A percentile compares a stretch with the other conserved stretches of the same genome.
Evolutionary conservation across 2,113 vertebrate genomes (phyloP).

Genomic region (Eolophus roseicapilla): DNA sequence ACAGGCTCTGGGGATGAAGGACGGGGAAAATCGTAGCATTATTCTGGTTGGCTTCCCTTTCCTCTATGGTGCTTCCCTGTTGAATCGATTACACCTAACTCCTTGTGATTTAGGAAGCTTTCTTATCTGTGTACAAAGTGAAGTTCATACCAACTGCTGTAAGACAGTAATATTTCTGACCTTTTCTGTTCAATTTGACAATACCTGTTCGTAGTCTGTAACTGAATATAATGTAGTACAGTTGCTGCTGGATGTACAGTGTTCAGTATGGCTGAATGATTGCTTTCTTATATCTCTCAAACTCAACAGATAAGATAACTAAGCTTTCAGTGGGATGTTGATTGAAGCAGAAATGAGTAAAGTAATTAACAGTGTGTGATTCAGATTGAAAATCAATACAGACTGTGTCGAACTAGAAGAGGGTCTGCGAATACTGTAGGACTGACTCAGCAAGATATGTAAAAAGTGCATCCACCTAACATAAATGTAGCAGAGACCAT

Average conservation of each 20-base stretch:
- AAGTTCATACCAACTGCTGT: background rate
- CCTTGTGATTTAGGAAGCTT: background rate
- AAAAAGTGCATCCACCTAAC: background rate
- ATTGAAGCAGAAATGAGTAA: slow-evolving; percentile 32
- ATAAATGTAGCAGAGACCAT: background rate
- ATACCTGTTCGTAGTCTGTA: background rate
- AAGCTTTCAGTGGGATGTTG: slow-evolving; percentile 7
- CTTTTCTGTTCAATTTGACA: background rate
- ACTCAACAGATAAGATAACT: background rate
- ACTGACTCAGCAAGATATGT: slow-evolving; percentile 26
- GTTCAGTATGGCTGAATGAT: background rate
- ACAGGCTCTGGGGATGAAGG: background rate
- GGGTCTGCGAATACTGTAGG: background rate
- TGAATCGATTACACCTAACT: background rate
- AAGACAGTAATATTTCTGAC: background rate
- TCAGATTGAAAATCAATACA: slow-evolving; percentile 26
- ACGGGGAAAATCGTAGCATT: background rate
- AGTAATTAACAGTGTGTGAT: background rate
- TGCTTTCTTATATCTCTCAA: background rate
- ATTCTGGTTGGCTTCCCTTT: background rate
- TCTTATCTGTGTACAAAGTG: background rate
- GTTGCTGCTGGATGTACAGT: background rate
- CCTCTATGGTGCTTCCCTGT: background rate
- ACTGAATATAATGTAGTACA: background rate
- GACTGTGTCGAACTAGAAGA: background rate